Evolutionary conservation across 2,888 invertebrate genomes (phyloP), one percentile per base, ranked within the genome.

Genomic region (Fragum whitleyi): DNA sequence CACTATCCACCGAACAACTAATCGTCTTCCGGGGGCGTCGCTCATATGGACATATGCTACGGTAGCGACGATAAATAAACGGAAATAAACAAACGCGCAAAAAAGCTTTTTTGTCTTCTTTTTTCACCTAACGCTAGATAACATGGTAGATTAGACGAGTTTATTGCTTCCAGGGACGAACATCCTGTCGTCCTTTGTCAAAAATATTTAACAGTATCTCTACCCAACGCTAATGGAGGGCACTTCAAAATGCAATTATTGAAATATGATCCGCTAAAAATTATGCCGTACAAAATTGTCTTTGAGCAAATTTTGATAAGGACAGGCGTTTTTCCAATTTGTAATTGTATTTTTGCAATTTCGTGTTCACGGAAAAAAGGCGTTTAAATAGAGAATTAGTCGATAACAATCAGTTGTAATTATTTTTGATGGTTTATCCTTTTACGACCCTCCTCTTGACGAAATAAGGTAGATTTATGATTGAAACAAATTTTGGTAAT

Each of bases 171-270:
- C 32, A 47, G 5, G 19, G 26, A 26, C 11, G 61, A 32, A 61
- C 61, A 61, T 61, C 61, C 61, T 61, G 61, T 61, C 61, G 26
- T 32, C 32, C 61, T 32, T 61, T 61, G 61, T 61, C 61, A 61
- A 32, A 61, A 32, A 61, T 61, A 32, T 61, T 61, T 61, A 61
- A 61, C 61, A 61, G 61, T 61, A n/a, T 61, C 61, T 61, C 29
- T 32, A 61, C 61, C 32, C 5, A 1, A 61, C 32, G 29, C 32
- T 61, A 61, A 61, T 65, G 23, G 32, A 11, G 65, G 65, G 42
- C 36, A 65, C 65, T 65, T 65, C 42, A 65, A 65, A 65, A 65
- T 65, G 65, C 65, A 65, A 65, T 65, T 65, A 65, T 65, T 65
- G 65, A 65, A 65, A 65, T 42, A 21, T n/a, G 65, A 65, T 5